Base-by-base conservation (phyloP, 1,140 invertebrate species). In the Coptotermes formosanus region DNA sequence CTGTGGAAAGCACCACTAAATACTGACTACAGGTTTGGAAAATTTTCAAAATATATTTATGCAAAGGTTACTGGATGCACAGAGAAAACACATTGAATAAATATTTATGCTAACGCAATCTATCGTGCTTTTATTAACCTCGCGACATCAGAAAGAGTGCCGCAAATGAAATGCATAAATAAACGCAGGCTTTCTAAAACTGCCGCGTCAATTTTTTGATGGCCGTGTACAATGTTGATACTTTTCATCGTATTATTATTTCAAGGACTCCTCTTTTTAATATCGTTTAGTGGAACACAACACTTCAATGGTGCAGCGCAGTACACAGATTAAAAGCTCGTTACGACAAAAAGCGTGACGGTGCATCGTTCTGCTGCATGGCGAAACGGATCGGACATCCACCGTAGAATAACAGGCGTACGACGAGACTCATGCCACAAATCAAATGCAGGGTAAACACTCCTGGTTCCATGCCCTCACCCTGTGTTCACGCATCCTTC, bases 231-330 rank as follows among this genome's bases (percentile, higher is more conserved):
- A 4, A 64, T n/a, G 59, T n/a, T n/a, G 59, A 64, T 12, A 64
- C 64, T 75, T 30, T 75, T 75, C 64, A 75, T 2, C 64, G 64
- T 30, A 9, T 30, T 75, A 16, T 75, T 75, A 75, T 30, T 75
- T 75, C 64, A 75, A 75, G 64, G 0, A n/a, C n/a, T 75, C 64
- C 19, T 55, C 64, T 75, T 75, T 75, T 75, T 75, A 75, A 75
- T 75, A 75, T 75, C 64, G 64, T 75, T 75, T 75, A 75, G 64
- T 75, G 64, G 64, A 75, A 75, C 64, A 75, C 64, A 16, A 64
- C 6, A 25, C n/a, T 25, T 75, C 3, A 25, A 75, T 75, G 64
- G 64, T 25, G 64, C 9, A 75, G 64, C n/a, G 52, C 19, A 19
- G 14, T 19, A 16, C 52, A 19, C 14, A 55, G 52, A 55, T 75